phyloP scores from a whole-genome alignment of 2,113 vertebrate species.

The Macquaria australasica region DNA sequence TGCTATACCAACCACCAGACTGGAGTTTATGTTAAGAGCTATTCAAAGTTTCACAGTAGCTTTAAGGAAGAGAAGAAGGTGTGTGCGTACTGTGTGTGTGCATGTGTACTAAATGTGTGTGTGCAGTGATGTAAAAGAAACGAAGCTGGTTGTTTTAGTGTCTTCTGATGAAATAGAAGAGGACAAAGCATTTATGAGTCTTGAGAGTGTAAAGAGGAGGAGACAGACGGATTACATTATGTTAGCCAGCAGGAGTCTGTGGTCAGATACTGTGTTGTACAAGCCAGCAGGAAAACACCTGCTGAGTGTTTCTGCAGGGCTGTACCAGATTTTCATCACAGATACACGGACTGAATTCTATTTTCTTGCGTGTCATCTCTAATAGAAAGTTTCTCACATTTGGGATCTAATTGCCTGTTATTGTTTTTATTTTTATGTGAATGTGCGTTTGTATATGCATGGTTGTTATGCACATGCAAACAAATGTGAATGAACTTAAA shows the following conservation, averaged over 20 bases:
- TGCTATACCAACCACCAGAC: constrained; percentile 65
- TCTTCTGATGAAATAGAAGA: constrained; percentile 41
- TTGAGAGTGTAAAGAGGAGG: constrained; percentile 33
- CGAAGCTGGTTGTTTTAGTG: constrained; percentile 32
- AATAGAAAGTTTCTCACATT: constrained; percentile 26
- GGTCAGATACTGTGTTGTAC: constrained; percentile 59
- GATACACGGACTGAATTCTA: constrained; percentile 39
- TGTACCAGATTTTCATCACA: constrained; percentile 44
- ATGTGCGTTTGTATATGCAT: background rate
- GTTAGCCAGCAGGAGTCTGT: constrained; percentile 71
- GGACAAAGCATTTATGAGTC: constrained; percentile 37
- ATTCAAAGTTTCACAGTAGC: constrained; percentile 11
- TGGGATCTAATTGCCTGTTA: background rate
- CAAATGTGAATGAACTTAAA: background rate
- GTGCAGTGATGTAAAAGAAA: background rate
- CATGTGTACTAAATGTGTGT: background rate
- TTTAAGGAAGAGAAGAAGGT: background rate
- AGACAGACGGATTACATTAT: constrained; percentile 74
- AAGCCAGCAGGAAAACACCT: constrained; percentile 64
- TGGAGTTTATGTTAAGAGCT: constrained; percentile 5
- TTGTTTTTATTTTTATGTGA: background rate
- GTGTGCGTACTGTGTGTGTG: background rate
- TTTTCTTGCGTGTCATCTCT: constrained; percentile 2
- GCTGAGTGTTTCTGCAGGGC: constrained; percentile 66
- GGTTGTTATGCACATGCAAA: background rate